phyloP scores from a whole-genome alignment of 2,113 vertebrate species.

The Rafetus swinhoei region DNA sequence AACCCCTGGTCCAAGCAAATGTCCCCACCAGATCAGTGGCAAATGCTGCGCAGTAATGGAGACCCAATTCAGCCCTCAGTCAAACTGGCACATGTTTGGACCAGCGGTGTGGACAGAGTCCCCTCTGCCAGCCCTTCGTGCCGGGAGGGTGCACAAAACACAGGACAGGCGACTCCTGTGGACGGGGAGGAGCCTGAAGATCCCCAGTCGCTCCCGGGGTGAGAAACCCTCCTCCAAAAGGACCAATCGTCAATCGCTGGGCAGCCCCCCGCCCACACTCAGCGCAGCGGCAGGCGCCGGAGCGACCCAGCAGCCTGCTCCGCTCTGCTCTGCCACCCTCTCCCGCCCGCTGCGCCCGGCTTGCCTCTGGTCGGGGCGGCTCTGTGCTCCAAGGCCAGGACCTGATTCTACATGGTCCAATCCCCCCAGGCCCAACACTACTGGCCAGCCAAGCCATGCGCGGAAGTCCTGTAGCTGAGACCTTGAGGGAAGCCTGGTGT shows the following conservation, averaged over 20 bases:
- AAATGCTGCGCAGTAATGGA: background rate
- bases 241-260: background rate
- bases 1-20: too few species aligned
- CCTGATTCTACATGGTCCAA: background rate
- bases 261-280: too few species aligned
- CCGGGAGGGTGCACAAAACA: background rate
- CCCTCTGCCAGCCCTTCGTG: constrained; percentile 26
- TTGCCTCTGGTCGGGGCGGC: too few species aligned
- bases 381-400: background rate
- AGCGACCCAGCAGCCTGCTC: too few species aligned
- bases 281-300: too few species aligned
- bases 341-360: too few species aligned
- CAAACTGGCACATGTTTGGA: constrained; percentile 1
- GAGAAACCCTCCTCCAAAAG: background rate
- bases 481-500: background rate
- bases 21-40: background rate
- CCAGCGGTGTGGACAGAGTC: background rate
- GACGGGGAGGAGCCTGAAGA: background rate
- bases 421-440: background rate
- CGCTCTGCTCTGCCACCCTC: too few species aligned
- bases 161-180: background rate
- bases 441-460: background rate
- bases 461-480: fast-evolving
- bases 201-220: background rate
- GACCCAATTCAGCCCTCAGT: background rate